A percentile compares a stretch with the other conserved stretches of the same genome.
Evolutionary conservation across 1,140 invertebrate species (phyloP).

Genomic region (Rhynchophorus ferrugineus): DNA sequence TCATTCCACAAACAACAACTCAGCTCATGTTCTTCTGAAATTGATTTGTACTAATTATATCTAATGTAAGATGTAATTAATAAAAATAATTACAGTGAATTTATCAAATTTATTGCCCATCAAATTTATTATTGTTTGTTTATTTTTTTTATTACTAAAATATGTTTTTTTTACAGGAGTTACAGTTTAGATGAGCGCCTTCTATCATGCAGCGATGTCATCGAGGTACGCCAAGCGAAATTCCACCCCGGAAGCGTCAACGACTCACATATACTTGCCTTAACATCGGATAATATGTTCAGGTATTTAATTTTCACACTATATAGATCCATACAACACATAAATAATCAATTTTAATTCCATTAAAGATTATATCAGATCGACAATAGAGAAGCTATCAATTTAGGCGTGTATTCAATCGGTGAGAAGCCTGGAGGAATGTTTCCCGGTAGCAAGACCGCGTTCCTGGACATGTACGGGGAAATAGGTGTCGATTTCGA

Average conservation of each 20-base stretch:
- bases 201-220: conserved; percentile 48
- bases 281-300: conserved; percentile 76
- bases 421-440: conserved; percentile 47
- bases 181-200: conserved; percentile 55
- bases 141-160: too few relatives aligned
- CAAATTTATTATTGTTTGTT: too few relatives aligned
- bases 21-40: too few relatives aligned
- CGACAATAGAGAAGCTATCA: conserved; percentile 34
- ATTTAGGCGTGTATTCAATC: conserved; percentile 50
- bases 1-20: too few relatives aligned
- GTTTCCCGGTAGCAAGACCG: conserved; percentile 45
- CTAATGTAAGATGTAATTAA: too few relatives aligned
- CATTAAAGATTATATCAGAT: conserved; percentile 45
- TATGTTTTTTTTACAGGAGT: conserved; percentile 14
- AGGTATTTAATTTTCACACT: too few relatives aligned
- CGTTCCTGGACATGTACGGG: conserved; percentile 59
- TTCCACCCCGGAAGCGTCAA: conserved; percentile 78
- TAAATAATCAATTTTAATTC: conserved; percentile 10
- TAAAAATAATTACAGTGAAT: too few relatives aligned
- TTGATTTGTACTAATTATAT: too few relatives aligned
- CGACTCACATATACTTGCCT: conserved; percentile 65
- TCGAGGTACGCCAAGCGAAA: conserved; percentile 57
- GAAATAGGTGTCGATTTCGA: conserved; percentile 80
- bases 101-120: too few relatives aligned
- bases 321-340: not conserved